Conservation (phyloP, 1,140 invertebrate species). For the Adoxophyes honmai region DNA sequence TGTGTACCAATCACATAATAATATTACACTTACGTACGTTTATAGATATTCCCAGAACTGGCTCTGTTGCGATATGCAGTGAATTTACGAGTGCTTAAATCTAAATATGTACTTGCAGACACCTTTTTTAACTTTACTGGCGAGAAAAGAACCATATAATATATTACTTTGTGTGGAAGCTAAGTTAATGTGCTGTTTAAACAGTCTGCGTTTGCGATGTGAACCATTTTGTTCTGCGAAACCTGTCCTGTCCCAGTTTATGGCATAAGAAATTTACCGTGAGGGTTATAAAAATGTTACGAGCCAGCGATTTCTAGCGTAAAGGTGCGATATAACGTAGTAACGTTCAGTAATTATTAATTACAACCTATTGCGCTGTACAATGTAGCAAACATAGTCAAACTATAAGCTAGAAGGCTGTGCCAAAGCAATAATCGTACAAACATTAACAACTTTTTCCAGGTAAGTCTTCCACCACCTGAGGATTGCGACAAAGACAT, state of each 20-base stretch:
- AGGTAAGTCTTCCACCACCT: too few species aligned
- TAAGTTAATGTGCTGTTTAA: background rate
- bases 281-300: too few species aligned
- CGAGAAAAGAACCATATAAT: too few species aligned
- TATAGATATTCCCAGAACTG: background rate
- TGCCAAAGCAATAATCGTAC: background rate
- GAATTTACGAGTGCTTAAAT: background rate
- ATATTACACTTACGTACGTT: too few species aligned
- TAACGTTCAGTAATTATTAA: background rate
- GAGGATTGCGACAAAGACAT: too few species aligned
- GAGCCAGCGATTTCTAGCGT: too few species aligned
- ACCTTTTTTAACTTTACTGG: background rate
- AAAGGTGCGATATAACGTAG: too few species aligned
- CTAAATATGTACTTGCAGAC: background rate
- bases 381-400: too few species aligned
- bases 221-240: background rate
- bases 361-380: too few species aligned
- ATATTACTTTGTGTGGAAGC: too few species aligned
- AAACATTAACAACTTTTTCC: background rate
- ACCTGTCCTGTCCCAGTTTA: background rate
- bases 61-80: background rate
- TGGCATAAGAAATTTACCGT: background rate
- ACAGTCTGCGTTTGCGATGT: background rate
- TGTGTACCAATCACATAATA: too few species aligned
- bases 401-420: too few species aligned